Evolutionary conservation across 2,888 invertebrate species (phyloP), one percentile per base, ranked within the genome.

Genomic region (Cordilura impudica): DNA sequence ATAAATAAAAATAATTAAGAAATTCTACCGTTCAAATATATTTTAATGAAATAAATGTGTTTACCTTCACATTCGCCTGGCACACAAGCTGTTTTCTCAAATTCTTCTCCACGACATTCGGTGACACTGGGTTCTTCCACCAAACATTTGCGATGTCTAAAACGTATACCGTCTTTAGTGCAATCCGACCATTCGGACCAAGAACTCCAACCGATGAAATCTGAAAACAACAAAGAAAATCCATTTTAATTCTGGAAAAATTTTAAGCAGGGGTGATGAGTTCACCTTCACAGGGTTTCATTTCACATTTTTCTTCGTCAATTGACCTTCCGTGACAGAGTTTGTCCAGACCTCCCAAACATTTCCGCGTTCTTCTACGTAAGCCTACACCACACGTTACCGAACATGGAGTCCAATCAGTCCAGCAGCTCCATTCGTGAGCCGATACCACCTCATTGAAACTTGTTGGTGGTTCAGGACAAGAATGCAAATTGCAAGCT

Each of bases 361-460:
- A 97, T 81, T 92, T 91, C 21, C 97, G 91, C 0, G 93, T 92
- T 73, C 96, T 92, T 16, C 92, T 91, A 54, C 93, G 91, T 18
- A 93, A 91, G 0, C 97, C 96, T 53, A 91, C 89, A 0, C 94
- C 94, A 85, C 96, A 96, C 0, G 93, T 92, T 0, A 93, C 94
- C 19, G 94, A 94, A 85, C 97, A 97, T 10, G 92, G 91, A 2
- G 95, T 93, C 95, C 95, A 96, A 56, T 96, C 96, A 0, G 94
- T 93, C 97, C 97, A 97, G 84, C 96, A 96, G 2, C 94, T 93
- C 96, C 96, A 96, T 84, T 94, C 93, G 12, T 82, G 81, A 0
- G 78, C 73, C 26, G 79, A 35, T n/a, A 84, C 80, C 56, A 86
- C 76, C 51, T 87, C 87, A 54, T 84, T 86, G 47, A 86, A 83